A percentile compares a stretch with the other conserved stretches of the same genome.
phyloP scores from a whole-genome alignment of 2,888 invertebrate species.

The Brachynemurus nebulosus region DNA sequence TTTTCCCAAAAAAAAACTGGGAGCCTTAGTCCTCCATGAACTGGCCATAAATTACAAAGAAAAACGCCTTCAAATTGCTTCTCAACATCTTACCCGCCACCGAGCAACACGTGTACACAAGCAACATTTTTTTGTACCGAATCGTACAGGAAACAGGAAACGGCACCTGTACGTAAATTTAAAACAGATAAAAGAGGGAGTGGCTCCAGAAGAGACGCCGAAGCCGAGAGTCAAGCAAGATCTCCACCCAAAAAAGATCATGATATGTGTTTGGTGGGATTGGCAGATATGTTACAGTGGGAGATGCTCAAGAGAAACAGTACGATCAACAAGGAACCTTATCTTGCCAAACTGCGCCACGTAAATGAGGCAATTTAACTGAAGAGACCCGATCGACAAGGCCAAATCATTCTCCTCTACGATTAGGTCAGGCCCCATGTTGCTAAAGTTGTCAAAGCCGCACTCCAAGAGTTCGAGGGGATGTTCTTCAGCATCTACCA shows the following conservation, averaged over 20 bases:
- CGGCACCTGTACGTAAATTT: slow-evolving; percentile 15
- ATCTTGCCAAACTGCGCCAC: too few relatives aligned
- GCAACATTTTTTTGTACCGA: slow-evolving; percentile 15
- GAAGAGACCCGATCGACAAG: neutral
- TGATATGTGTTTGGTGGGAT: neutral
- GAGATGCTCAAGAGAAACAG: too few relatives aligned
- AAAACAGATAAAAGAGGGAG: slow-evolving; percentile 11
- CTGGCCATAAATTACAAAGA: slow-evolving; percentile 10
- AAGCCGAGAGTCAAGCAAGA: neutral
- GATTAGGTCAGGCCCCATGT: neutral
- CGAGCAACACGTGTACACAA: slow-evolving; percentile 15
- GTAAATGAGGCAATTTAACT: too few relatives aligned
- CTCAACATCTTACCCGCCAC: slow-evolving; percentile 16
- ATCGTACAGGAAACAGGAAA: slow-evolving; percentile 16
- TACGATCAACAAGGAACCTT: too few relatives aligned
- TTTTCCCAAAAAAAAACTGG: slow-evolving; percentile 16
- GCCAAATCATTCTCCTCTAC: neutral
- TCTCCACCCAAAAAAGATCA: neutral
- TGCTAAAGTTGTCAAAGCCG: neutral
- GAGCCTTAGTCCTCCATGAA: slow-evolving; percentile 11
- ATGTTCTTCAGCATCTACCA: neutral
- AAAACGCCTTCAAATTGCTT: slow-evolving; percentile 17
- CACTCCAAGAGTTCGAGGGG: neutral
- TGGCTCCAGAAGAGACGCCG: neutral
- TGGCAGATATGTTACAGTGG: too few relatives aligned